phyloP scores from a whole-genome alignment of 2,888 invertebrate genomes.

The Parapristionchus giblindavisi region DNA sequence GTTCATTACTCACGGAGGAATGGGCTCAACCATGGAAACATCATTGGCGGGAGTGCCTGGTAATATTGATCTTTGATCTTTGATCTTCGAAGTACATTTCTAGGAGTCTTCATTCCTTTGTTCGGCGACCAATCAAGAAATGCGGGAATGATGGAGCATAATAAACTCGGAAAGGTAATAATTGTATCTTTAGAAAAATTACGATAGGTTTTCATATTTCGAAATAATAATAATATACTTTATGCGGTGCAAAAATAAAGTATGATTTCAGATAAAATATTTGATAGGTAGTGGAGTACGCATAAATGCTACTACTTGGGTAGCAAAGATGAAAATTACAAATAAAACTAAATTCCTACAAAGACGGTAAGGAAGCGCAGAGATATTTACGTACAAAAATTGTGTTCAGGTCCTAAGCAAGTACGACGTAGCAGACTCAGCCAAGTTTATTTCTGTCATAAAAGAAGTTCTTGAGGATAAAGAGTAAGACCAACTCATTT shows the following conservation, averaged over 20 bases:
- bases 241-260: no score
- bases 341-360: no score
- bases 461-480: conserved; percentile 7
- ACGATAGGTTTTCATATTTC: neutral
- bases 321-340: no score
- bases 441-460: neutral
- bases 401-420: conserved; percentile 1
- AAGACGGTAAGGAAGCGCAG: no score
- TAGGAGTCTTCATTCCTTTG: conserved; percentile 28
- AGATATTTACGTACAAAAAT: neutral
- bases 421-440: neutral
- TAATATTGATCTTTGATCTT: neutral
- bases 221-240: neutral
- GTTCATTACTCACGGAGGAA: conserved; percentile 32
- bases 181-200: neutral
- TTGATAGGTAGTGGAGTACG: no score
- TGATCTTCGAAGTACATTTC: neutral
- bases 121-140: conserved; percentile 27
- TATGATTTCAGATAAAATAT: no score
- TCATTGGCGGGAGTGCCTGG: conserved; percentile 28
- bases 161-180: neutral
- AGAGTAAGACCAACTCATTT: conserved; percentile 21
- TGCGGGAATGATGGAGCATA: conserved; percentile 27
- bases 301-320: no score
- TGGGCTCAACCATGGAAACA: conserved; percentile 28